Base-by-base conservation (phyloP, 1,140 invertebrate species). In the Calephelis nemesis region DNA sequence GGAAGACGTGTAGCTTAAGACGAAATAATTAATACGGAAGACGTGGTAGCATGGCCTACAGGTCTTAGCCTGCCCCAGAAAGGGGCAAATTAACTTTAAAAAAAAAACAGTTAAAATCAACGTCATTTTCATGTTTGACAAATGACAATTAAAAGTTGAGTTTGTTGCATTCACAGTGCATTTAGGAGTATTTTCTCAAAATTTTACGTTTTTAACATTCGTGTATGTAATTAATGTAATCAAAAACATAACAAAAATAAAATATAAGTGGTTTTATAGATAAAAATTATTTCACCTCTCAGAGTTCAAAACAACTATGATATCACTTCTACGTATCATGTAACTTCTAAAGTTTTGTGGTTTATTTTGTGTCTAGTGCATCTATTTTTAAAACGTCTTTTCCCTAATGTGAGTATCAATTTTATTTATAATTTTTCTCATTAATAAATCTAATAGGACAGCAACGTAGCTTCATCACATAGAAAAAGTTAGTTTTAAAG, bases 331-430 rank as follows among this genome's bases (percentile, higher is more conserved):
- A 81, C 86, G 83, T 84, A 88, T 87, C 82, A 89, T 90, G 87
- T 88, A 87, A 82, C 82, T 68, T 47, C 48, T n/a, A 67, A 67
- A 64, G 60, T 78, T 74, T 82, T 88, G 85, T 88, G 84, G 81
- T 85, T 85, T 87, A 83, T 88, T 87, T 85, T 86, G 85, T 82
- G 82, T 77, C 68, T 81, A 71, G 70, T 76, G 79, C 75, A 76
- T 88, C 86, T 88, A 87, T 88, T 87, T 87, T 82, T 72, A 79
- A 82, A 72, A 73, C 68, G 63, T 73, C 64, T 70, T 71, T 70
- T 76, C 75, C 68, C 72, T 71, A 81, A 75, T 62, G 82, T 87
- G 81, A 58, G 81, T 76, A 67, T 58, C 15, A 42, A 60, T 39
- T 60, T 42, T 60, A 30, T 60, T 58, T 11, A 15, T 5, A 30